phyloP scores from a whole-genome alignment of 2,797 vertebrate species.

The Molossus molossus region DNA sequence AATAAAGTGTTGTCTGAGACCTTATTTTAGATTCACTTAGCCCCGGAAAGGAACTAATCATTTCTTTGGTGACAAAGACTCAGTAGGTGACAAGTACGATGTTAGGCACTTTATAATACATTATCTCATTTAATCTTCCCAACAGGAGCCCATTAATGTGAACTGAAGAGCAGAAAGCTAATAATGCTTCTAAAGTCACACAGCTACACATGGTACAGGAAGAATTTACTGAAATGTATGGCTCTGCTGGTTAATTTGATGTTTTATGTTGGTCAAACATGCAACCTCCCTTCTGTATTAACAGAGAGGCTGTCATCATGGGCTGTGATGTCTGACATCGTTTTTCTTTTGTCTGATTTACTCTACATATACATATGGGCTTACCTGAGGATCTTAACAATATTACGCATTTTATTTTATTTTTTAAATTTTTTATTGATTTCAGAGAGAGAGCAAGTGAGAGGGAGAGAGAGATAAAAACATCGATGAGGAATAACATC shows the following conservation, averaged over 20 bases:
- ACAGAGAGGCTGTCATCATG: not conserved
- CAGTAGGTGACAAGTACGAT: not conserved
- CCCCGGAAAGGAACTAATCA: not conserved
- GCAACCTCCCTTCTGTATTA: not conserved
- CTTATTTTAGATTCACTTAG: conserved; percentile 37
- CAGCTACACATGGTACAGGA: not conserved
- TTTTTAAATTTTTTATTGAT: too few species aligned
- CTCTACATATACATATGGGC: not conserved
- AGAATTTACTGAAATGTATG: not conserved
- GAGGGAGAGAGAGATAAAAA: too few species aligned
- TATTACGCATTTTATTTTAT: not conserved
- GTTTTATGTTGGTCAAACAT: not conserved
- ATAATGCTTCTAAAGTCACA: not conserved
- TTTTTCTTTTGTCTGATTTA: conserved; percentile 38
- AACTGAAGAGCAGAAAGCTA: not conserved
- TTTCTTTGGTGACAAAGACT: conserved; percentile 39
- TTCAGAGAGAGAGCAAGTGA: too few species aligned
- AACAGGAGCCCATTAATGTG: not conserved
- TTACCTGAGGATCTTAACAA: not conserved
- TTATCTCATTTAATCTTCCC: conserved; percentile 55
- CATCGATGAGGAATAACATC: too few species aligned
- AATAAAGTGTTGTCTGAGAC: not conserved
- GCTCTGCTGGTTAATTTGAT: not conserved
- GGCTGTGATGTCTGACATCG: not conserved
- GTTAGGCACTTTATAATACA: not conserved